These are phyloP conservation scores for Psylliodes chrysocephalus DNA, from an alignment of 2,888 invertebrate genomes.

Conservation along the genomic window DNA sequence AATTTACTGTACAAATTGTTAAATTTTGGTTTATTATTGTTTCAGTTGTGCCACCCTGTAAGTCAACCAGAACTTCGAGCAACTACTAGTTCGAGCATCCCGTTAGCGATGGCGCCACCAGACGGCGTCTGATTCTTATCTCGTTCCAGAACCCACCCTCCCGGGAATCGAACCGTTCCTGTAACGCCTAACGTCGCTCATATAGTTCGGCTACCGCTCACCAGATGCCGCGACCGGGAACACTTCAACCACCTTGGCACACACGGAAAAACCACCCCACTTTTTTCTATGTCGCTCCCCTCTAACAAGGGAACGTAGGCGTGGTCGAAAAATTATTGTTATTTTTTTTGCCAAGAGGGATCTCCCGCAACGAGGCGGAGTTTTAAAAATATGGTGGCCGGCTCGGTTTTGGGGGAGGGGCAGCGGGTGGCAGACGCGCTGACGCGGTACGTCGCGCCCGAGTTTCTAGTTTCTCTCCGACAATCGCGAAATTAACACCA, in stretches of 20 bases:
- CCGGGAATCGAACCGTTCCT: constrained; percentile 13
- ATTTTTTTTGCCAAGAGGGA: constrained; percentile 57
- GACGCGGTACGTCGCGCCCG: constrained; percentile 39
- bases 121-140: constrained; percentile 1
- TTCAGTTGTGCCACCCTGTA: constrained; percentile 30
- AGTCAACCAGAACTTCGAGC: not conserved
- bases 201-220: constrained; percentile 32
- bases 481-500: constrained; percentile 43
- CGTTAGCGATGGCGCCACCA: constrained; percentile 21
- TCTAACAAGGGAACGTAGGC: constrained; percentile 50
- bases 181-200: not conserved
- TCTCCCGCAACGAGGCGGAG: constrained; percentile 59
- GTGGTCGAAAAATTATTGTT: constrained; percentile 56
- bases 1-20: no score
- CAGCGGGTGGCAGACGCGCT: constrained; percentile 61
- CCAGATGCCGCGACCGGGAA: constrained; percentile 45
- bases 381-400: constrained; percentile 61
- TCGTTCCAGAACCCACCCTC: not conserved
- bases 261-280: constrained; percentile 43
- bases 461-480: constrained; percentile 49
- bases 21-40: not conserved
- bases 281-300: constrained; percentile 43
- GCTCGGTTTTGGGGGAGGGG: constrained; percentile 55
- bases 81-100: not conserved
- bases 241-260: constrained; percentile 22